Conservation (phyloP, 2,113 vertebrate species). For the Ceratotherium simum region DNA sequence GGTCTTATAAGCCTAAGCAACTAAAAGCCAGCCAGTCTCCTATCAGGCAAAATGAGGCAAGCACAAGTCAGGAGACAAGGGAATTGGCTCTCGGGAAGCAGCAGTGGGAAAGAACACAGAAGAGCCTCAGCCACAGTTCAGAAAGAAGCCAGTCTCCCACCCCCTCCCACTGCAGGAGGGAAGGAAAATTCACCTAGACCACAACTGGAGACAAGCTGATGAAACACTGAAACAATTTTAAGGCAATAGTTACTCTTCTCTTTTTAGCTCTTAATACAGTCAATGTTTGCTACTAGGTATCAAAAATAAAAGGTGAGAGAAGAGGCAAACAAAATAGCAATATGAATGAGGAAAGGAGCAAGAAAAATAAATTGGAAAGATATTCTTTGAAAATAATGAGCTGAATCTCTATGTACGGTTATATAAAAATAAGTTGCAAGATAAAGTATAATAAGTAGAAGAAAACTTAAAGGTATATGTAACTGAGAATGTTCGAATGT, state of each 20-base stretch:
- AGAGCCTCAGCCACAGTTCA: not conserved
- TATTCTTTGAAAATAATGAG: not conserved
- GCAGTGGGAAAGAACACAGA: not conserved
- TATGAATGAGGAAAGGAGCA: not conserved
- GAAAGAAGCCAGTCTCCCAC: not conserved
- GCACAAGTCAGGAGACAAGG: not conserved
- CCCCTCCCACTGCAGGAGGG: not conserved
- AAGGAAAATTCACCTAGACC: not conserved
- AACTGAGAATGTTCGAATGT: not conserved
- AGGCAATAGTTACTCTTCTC: not conserved
- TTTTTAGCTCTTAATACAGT: not conserved
- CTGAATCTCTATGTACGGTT: not conserved
- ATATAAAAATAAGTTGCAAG: not conserved
- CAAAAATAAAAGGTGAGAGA: not conserved
- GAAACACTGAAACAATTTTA: constrained; percentile 30
- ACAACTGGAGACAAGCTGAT: not conserved
- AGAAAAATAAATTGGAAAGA: constrained; percentile 33
- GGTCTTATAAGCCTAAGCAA: not conserved
- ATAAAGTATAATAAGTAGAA: not conserved
- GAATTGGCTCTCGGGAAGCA: not conserved
- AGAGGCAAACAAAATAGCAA: not conserved
- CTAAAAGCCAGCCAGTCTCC: not conserved
- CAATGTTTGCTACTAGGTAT: not conserved
- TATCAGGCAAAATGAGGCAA: not conserved
- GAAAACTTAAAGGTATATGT: not conserved